Base-by-base conservation (phyloP, 1,140 invertebrate species). In the Penaeus chinensis region DNA sequence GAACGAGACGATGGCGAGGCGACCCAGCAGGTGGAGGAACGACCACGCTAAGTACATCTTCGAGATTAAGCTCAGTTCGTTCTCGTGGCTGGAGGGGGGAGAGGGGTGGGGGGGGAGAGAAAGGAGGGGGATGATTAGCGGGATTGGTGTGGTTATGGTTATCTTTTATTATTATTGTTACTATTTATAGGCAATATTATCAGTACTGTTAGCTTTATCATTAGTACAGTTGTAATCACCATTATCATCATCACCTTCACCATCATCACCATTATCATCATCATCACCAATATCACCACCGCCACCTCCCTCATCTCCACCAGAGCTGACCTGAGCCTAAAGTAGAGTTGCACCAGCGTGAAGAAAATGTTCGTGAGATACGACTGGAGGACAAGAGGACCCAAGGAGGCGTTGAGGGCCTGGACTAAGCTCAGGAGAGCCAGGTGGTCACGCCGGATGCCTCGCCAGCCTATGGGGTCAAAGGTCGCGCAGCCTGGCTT, bases 331-430 rank as follows among this genome's bases (percentile, higher is more conserved):
- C 82, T 74, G 42, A 84, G 42, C 0, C 87, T 82, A 18, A 85
- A 61, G 76, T 89, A 89, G 62, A 89, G 82, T 77, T 89, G 87
- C 5, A 84, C 62, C 27, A 84, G 63, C 54, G 79, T 89, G 82
- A 89, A 89, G 82, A 89, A 84, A 54, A 89, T 74, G 77, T 89
- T 89, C 32, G 82, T 85, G 74, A 89, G 62, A 82, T 81, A 89
- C 18, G 87, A 89, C 76, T 89, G 87, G 10, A 89, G 87, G 20
- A 89, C 82, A 27, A 89, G 82, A 22, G 87, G 87, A 11, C 87
- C 87, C 62, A 83, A 24, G 22, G 79, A 82, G 7, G n/a, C 54
- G 62, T 89, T 71, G 60, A 84, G 47, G 54, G 22, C 42, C 82
- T 54, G 16, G 42, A 89, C 63, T 18, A 89, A 63, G 13, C 19